Percentiles rank a stretch among this genome's conserved stretches.
Evolutionary conservation across 2,797 vertebrate genomes (phyloP).

Genomic region (Threskiornis aethiopicus): DNA sequence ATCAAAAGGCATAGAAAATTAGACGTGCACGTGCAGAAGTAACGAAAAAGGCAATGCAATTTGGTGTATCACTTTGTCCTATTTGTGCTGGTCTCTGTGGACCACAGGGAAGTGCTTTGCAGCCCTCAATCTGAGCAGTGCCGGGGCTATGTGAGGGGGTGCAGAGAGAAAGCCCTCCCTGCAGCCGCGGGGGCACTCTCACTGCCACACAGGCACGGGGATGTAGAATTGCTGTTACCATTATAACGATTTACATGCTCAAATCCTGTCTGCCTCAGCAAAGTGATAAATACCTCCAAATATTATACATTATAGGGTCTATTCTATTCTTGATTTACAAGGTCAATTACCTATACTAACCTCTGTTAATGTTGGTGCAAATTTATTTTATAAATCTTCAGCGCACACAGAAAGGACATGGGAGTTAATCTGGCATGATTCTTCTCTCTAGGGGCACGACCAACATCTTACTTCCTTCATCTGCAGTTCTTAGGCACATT

Average conservation of each 20-base stretch:
- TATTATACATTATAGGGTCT: background rate
- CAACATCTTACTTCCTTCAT: background rate
- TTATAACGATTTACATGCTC: slow-evolving; percentile 17
- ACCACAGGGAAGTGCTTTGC: background rate
- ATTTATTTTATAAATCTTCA: slow-evolving; percentile 33
- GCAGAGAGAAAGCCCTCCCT: background rate
- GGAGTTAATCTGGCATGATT: background rate
- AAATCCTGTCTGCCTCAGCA: background rate
- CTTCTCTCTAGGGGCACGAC: background rate
- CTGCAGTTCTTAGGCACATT: background rate
- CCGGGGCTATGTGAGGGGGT: fast-evolving
- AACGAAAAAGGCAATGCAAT: fast-evolving
- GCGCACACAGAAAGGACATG: background rate
- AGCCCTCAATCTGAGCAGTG: background rate
- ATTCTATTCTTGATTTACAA: slow-evolving; percentile 39
- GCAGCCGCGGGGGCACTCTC: background rate
- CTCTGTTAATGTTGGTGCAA: background rate
- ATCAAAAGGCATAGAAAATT: background rate
- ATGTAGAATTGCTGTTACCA: slow-evolving; percentile 10
- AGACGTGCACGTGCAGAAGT: background rate
- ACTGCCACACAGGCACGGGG: fast-evolving
- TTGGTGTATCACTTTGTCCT: fast-evolving
- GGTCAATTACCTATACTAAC: slow-evolving; percentile 33
- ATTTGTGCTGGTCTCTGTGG: background rate
- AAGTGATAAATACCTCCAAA: slow-evolving; percentile 45